Evolutionary conservation across 2,888 invertebrate genomes (phyloP).

Genomic region (Dusona sp.): DNA sequence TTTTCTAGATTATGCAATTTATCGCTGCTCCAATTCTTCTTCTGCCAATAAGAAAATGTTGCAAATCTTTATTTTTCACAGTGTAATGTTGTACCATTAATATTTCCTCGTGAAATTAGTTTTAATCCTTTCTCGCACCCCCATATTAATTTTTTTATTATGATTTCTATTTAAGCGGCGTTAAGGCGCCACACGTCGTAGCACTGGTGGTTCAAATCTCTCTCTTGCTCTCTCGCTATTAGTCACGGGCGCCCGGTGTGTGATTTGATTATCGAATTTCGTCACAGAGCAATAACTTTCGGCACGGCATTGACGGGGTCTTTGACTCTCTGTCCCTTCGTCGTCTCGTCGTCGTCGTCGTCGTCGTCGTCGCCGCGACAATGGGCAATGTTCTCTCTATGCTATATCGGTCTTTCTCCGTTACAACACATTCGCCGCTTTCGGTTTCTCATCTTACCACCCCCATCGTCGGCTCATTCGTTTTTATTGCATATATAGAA

Average conservation of each 20-base stretch:
- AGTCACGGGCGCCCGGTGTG: constrained; percentile 70
- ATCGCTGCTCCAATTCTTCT: not conserved
- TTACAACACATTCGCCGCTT: constrained; percentile 53
- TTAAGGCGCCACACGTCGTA: constrained; percentile 67
- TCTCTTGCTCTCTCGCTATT: constrained; percentile 52
- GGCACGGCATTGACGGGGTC: constrained; percentile 65
- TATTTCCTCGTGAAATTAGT: constrained; percentile 21
- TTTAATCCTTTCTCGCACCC: constrained; percentile 13
- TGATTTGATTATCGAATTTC: constrained; percentile 74
- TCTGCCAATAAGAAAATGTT: not conserved
- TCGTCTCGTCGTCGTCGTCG: constrained; percentile 71
- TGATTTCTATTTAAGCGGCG: constrained; percentile 53
- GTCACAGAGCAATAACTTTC: constrained; percentile 73
- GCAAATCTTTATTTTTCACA: not conserved
- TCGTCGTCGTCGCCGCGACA: constrained; percentile 42
- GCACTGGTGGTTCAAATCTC: constrained; percentile 33
- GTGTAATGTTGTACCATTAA: not conserved
- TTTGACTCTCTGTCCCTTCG: constrained; percentile 49
- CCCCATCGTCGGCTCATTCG: constrained; percentile 23
- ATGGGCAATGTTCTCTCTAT: constrained; percentile 23
- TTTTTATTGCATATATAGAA: constrained; percentile 33
- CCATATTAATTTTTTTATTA: constrained; percentile 7
- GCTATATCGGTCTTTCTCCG: constrained; percentile 36
- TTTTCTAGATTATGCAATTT: not conserved
- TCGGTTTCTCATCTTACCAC: constrained; percentile 36